Percentiles rank a stretch among this genome's conserved stretches.
Conservation (phyloP, 2,888 invertebrate genomes). For the Synanthedon andrenaeformis region DNA sequence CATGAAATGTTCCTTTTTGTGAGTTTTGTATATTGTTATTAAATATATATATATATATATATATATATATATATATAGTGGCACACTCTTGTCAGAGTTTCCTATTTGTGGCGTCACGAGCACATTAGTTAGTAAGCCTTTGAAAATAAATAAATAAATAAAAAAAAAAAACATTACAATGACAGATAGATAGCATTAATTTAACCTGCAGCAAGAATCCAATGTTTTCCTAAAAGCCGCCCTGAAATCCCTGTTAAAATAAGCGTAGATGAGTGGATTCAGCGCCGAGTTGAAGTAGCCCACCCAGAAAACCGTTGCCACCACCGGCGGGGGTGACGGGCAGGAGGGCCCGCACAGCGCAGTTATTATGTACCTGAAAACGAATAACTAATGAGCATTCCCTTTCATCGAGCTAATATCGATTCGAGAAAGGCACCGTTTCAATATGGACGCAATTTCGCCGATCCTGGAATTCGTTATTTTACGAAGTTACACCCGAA, state of each 20-base stretch:
- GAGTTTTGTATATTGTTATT: too few relatives aligned
- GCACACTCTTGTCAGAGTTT: too few relatives aligned
- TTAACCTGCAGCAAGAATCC: constrained; percentile 76
- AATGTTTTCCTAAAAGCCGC: constrained; percentile 93
- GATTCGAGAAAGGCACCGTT: not conserved
- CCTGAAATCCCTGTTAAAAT: constrained; percentile 97
- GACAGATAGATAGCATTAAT: not conserved
- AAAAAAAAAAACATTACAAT: too few relatives aligned
- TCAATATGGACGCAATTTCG: not conserved
- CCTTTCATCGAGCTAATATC: constrained; percentile 20
- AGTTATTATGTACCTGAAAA: constrained; percentile 84
- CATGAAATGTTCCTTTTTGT: too few relatives aligned
- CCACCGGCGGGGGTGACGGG: constrained; percentile 85
- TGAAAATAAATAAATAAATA: too few relatives aligned
- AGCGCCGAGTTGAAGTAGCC: constrained; percentile 98
- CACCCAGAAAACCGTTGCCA: constrained; percentile 95
- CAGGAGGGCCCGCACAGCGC: constrained; percentile 82
- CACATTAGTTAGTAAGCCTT: too few relatives aligned
- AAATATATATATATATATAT: too few relatives aligned
- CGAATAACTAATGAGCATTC: constrained; percentile 46
- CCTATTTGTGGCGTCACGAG: too few relatives aligned
- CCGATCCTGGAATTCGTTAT: not conserved
- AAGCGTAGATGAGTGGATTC: constrained; percentile 97
- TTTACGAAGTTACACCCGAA: not conserved
- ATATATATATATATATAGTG: too few relatives aligned